Base-by-base conservation (phyloP, 2,113 vertebrate genomes). In the Ameiurus melas region DNA sequence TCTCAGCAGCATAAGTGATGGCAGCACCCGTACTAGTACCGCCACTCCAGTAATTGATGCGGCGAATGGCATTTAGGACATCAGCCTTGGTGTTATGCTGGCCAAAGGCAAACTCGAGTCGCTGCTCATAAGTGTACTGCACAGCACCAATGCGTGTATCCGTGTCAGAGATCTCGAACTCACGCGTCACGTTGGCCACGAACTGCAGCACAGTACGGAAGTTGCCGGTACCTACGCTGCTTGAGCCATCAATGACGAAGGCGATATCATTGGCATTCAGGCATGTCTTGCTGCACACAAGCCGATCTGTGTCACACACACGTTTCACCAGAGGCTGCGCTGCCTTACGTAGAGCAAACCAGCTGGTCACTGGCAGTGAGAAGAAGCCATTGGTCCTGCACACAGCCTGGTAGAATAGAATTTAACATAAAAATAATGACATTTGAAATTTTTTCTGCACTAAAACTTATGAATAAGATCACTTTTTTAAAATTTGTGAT, bases 81-180 rank as follows among this genome's bases (percentile, higher is more conserved):
- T 97, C 97, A 0, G 96, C 92, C 92, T 98, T 99, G 0, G 94
- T 95, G 94, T 93, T 94, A 93, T 99, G 94, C 90, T 96, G 93
- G 33, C 97, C 97, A 0, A 99, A 98, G 85, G 96, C 95, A 36
- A 99, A 99, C 95, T 99, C 99, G 43, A 99, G 95, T 92, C 98
- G 94, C 93, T 99, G 99, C 93, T 99, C 99, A 0, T 99, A 99
- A 39, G 99, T 99, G 93, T 99, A 99, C 94, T 99, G 99, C 90
- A 99, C 96, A 0, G 97, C 97, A 8, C 98, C 98, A 0, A 99
- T 92, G 5, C 98, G 96, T 0, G 99, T 99, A 93, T 98, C 98
- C 0, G 97, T 98, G 92, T 99, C 98, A 0, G 99, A 99, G 75
- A 99, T 98, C 95, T 99, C 98, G 0, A 99, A 99, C 93, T 97